Conservation (phyloP, 2,113 vertebrate genomes). For the Salvelinus sp. region DNA sequence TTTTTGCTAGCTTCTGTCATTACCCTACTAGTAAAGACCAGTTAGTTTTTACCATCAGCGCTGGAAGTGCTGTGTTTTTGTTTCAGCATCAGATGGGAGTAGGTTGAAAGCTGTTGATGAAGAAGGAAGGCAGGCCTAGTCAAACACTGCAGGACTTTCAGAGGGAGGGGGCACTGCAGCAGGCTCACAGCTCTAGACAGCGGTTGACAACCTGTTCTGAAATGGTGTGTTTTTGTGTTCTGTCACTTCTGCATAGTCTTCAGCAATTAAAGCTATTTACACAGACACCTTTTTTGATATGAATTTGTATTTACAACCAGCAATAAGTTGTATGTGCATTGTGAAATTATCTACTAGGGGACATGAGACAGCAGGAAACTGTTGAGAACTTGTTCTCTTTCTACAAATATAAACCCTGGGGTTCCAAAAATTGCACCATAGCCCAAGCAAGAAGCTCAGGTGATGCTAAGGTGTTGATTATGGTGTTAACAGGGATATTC, state of each 20-base stretch:
- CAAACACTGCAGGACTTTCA: slow-evolving; percentile 1
- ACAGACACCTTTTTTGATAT: not conserved
- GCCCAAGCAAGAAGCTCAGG: slow-evolving; percentile 7
- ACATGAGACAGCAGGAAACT: not conserved
- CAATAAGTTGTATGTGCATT: no score
- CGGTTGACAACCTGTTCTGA: not conserved
- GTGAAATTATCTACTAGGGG: slow-evolving; percentile 6
- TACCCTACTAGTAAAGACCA: no score
- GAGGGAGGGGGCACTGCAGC: slow-evolving; percentile 15
- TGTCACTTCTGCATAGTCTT: not conserved
- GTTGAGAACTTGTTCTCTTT: not conserved
- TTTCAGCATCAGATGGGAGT: no score
- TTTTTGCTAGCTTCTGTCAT: no score
- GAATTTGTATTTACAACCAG: no score
- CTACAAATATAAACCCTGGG: slow-evolving; percentile 6
- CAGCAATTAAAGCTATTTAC: not conserved
- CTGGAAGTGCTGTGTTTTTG: no score
- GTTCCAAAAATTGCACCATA: slow-evolving; percentile 97
- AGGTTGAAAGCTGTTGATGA: not conserved
- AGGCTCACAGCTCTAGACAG: not conserved
- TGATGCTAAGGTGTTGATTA: slow-evolving; percentile 77
- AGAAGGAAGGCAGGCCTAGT: not conserved
- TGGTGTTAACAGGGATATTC: slow-evolving; percentile 85
- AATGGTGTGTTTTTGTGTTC: slow-evolving; percentile 6
- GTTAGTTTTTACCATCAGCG: no score